These are phyloP conservation scores for Calliphora vicina DNA, from an alignment of 1,140 invertebrate genomes.

Conservation along the genomic window DNA sequence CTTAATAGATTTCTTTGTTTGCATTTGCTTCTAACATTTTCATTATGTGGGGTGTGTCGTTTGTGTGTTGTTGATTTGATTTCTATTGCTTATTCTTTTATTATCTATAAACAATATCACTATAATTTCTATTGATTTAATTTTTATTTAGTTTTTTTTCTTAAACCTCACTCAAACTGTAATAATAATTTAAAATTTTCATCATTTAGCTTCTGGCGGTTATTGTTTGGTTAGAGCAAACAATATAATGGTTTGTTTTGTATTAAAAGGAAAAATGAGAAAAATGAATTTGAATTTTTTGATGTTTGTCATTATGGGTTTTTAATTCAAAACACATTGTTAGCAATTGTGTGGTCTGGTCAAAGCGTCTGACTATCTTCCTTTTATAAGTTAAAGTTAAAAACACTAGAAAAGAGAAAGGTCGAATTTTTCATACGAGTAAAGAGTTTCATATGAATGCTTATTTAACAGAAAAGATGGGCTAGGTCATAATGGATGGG, in stretches of 20 bases:
- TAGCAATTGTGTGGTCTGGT: neutral
- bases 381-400: neutral
- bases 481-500: neutral
- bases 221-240: neutral
- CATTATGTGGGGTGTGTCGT: neutral
- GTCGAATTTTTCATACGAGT: neutral
- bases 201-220: slow-evolving; percentile 7
- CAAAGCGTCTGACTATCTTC: neutral
- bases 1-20: neutral
- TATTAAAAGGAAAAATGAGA: neutral
- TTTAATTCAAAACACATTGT: neutral
- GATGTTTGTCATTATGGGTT: neutral
- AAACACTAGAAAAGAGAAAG: neutral
- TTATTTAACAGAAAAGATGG: neutral
- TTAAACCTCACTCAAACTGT: neutral
- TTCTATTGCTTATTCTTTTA: neutral
- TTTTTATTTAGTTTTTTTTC: too few relatives aligned
- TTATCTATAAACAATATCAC: neutral
- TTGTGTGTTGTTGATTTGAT: neutral
- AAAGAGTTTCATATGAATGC: too few relatives aligned
- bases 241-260: neutral
- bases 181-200: slow-evolving; percentile 6
- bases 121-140: slow-evolving; percentile 1
- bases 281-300: neutral
- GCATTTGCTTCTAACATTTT: too few relatives aligned